Evolutionary conservation across 2,797 vertebrate species (phyloP).

Genomic region (Pteropus rufus): DNA sequence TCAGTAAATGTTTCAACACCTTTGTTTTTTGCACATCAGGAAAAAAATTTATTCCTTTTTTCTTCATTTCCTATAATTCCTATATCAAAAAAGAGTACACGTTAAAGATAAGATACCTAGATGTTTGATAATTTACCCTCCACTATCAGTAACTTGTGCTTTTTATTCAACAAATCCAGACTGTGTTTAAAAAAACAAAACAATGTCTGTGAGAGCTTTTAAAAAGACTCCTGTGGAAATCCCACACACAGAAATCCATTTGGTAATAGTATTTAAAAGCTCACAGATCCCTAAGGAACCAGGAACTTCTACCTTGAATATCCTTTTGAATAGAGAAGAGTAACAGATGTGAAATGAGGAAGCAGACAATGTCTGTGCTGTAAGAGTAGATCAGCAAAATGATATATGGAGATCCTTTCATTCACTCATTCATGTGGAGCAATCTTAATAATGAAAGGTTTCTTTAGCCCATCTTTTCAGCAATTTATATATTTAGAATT

Average conservation of each 20-base stretch:
- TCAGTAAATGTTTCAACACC: neutral
- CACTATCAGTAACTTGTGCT: neutral
- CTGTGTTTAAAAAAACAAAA: conserved; percentile 56
- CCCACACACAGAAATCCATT: conserved; percentile 55
- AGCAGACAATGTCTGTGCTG: neutral
- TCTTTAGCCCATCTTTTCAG: neutral
- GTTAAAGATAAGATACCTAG: neutral
- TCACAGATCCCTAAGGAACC: conserved; percentile 24
- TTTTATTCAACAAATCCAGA: conserved; percentile 26
- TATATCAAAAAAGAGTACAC: neutral
- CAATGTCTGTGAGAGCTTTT: conserved; percentile 18
- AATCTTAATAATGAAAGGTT: neutral
- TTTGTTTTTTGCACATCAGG: neutral
- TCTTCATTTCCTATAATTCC: neutral
- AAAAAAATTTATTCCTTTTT: neutral
- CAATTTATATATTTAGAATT: neutral
- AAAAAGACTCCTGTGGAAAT: conserved; percentile 21
- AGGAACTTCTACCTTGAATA: conserved; percentile 43
- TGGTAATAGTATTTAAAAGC: conserved; percentile 57
- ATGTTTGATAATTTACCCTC: neutral
- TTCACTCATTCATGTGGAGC: neutral
- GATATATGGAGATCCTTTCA: neutral
- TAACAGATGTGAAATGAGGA: conserved; percentile 47
- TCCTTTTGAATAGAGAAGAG: conserved; percentile 59
- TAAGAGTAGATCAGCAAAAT: neutral